Evolutionary conservation across 2,113 vertebrate species (phyloP).

Genomic region (Laticauda colubrina): DNA sequence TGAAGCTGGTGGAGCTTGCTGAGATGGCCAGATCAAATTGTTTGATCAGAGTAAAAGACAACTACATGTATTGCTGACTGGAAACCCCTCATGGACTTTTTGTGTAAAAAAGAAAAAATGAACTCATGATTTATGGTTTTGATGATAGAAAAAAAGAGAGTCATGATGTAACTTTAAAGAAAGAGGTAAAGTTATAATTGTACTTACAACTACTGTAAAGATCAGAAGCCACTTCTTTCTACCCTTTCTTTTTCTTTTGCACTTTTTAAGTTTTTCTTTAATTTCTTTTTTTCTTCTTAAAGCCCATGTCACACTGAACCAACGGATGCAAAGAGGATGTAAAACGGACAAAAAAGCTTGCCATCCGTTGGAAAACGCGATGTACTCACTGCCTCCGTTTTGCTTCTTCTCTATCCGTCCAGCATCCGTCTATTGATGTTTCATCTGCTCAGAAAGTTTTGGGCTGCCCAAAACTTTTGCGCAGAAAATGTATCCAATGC

Average conservation of each 20-base stretch:
- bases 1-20: background rate
- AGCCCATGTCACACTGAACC: too few species aligned
- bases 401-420: too few species aligned
- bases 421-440: too few species aligned
- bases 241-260: background rate
- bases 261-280: background rate
- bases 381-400: too few species aligned
- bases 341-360: too few species aligned
- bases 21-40: background rate
- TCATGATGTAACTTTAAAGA: background rate
- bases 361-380: too few species aligned
- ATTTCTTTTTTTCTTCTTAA: background rate
- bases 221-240: background rate
- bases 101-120: background rate
- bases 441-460: too few species aligned
- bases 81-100: background rate
- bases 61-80: background rate
- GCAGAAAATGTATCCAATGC: too few species aligned
- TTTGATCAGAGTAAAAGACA: background rate
- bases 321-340: too few species aligned
- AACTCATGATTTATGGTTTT: background rate
- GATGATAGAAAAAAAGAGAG: background rate
- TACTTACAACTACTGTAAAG: background rate
- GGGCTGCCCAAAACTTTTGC: too few species aligned
- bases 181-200: background rate